Conservation (phyloP, 2,797 vertebrate genomes). For the Acomys russatus region DNA sequence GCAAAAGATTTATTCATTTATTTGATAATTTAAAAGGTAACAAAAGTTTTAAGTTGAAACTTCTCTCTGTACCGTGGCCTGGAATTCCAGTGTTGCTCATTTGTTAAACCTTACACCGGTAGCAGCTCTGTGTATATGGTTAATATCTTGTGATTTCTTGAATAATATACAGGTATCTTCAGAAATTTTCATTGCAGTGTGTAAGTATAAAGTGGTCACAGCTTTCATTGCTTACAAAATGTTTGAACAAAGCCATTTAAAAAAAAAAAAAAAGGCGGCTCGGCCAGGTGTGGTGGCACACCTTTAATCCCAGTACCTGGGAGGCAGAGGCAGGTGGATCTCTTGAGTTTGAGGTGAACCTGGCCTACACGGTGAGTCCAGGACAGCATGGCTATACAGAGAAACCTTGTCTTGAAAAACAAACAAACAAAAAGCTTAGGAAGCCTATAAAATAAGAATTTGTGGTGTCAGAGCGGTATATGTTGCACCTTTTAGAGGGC, state of each 20-base stretch:
- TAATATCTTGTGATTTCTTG: neutral
- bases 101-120: neutral
- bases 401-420: no score
- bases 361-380: no score
- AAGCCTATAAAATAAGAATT: neutral
- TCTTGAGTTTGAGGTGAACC: no score
- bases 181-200: neutral
- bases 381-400: no score
- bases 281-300: no score
- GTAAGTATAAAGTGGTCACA: neutral
- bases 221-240: neutral
- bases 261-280: slow-evolving; percentile 45
- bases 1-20: slow-evolving; percentile 41
- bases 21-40: slow-evolving; percentile 41
- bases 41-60: slow-evolving; percentile 11
- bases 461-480: neutral
- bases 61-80: neutral
- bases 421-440: neutral
- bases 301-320: no score
- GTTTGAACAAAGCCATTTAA: neutral
- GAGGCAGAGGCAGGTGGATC: no score
- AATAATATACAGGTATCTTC: neutral
- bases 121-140: neutral
- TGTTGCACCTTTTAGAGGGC: neutral
- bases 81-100: neutral